phyloP scores from a whole-genome alignment of 2,113 vertebrate species.

The Cephalopterus ornatus region DNA sequence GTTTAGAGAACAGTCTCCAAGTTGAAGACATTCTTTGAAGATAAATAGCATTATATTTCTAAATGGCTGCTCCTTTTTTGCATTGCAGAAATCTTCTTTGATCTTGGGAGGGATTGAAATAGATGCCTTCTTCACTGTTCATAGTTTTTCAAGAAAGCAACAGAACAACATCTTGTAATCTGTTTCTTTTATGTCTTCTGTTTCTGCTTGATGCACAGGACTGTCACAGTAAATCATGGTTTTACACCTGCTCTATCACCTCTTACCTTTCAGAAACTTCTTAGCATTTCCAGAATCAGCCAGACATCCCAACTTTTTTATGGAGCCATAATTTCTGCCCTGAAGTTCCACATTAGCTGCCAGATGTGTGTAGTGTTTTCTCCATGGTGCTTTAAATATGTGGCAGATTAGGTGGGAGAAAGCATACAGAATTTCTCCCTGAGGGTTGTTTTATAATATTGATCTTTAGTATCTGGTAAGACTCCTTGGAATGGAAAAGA shows the following conservation, averaged over 20 bases:
- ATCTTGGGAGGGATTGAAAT: not conserved
- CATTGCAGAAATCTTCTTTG: constrained; percentile 17
- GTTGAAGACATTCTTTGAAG: not conserved
- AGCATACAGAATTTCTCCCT: not conserved
- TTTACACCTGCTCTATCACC: not conserved
- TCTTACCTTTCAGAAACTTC: not conserved
- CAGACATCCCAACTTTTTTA: not conserved
- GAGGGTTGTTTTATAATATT: not conserved
- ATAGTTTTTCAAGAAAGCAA: not conserved
- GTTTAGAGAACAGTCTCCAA: not conserved
- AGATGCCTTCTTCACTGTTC: not conserved
- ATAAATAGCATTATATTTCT: not conserved
- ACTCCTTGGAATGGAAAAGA: not conserved
- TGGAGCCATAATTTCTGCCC: not conserved
- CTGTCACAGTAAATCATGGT: not conserved
- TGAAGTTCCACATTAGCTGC: not conserved
- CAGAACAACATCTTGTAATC: not conserved
- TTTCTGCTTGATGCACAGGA: not conserved
- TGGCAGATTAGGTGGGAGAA: not conserved
- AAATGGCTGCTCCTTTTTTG: not conserved
- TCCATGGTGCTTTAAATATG: not conserved
- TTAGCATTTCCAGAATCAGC: not conserved
- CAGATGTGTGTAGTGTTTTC: not conserved
- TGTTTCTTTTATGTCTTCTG: not conserved
- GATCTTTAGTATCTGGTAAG: not conserved